Base-by-base conservation (phyloP, 1,140 invertebrate genomes). In the Zaprionus kolodkinae region DNA sequence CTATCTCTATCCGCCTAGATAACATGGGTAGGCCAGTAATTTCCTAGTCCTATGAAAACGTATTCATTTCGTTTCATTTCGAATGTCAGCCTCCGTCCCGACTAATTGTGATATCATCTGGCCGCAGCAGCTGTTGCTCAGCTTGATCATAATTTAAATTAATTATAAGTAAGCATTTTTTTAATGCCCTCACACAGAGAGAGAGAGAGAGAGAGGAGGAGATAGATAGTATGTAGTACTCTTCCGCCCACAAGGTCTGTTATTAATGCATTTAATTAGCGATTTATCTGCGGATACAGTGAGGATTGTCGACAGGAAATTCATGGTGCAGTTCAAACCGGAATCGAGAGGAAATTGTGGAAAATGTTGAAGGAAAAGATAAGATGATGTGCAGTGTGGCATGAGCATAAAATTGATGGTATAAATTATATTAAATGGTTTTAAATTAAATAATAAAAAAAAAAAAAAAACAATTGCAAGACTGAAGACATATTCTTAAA, bases 21-120 rank as follows among this genome's bases (percentile, higher is more conserved):
- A n/a, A n/a, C n/a, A n/a, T n/a, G n/a, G n/a, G n/a, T n/a, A n/a
- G n/a, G n/a, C n/a, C n/a, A 30, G 21, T n/a, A 45, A 55, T 59
- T 55, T n/a, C 35, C 72, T 48, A 60, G 63, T 71, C 68, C 54
- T 72, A 56, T 56, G 59, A 71, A 45, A 65, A 21, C n/a, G n/a
- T 85, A 55, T 52, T 38, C 52, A 25, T 36, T 56, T 45, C 7
- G 40, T 55, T 69, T 65, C 12, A 40, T 71, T 61, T 30, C 27
- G 27, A 71, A 70, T 65, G 70, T 69, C 73, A 38, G 61, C 21
- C 36, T 67, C 38, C 55, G 64, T 55, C 56, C 45, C 10, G 50
- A 70, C 76, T 81, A 86, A 88, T 88, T 88, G 74, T 86, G 80
- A 83, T 74, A 87, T 87, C 84, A 88, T 82, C 67, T 76, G 61